These are phyloP conservation scores for Xiphorhynchus erythropygius DNA, from an alignment of 2,797 vertebrate genomes.

Conservation along the genomic window DNA sequence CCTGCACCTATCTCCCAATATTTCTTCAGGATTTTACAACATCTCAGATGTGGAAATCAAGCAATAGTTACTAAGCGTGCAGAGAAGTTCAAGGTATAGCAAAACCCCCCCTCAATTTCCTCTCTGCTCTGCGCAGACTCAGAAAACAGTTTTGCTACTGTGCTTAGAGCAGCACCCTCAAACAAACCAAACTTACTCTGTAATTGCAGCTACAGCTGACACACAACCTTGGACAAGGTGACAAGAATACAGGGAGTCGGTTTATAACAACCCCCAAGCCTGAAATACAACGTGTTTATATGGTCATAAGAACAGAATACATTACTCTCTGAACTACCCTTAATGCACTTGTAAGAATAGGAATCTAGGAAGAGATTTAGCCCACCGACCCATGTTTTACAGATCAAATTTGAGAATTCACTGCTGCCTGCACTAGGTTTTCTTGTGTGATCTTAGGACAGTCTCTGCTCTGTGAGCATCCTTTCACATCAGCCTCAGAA, in stretches of 20 bases:
- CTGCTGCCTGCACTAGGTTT: neutral
- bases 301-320: neutral
- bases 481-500: neutral
- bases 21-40: neutral
- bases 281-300: neutral
- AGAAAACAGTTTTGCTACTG: neutral
- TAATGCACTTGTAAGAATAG: neutral
- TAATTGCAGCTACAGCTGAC: neutral
- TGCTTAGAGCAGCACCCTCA: neutral
- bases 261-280: neutral
- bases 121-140: neutral
- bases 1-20: fast-evolving
- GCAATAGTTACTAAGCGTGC: neutral
- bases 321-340: neutral
- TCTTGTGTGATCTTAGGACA: neutral
- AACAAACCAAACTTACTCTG: neutral
- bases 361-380: neutral
- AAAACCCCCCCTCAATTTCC: neutral
- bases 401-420: neutral
- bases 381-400: fast-evolving
- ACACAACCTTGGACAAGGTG: neutral
- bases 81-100: neutral
- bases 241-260: neutral
- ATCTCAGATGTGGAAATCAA: neutral
- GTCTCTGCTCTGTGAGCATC: neutral